Base-by-base conservation (phyloP, 2,113 vertebrate species). In the Entelurus aequoreus region DNA sequence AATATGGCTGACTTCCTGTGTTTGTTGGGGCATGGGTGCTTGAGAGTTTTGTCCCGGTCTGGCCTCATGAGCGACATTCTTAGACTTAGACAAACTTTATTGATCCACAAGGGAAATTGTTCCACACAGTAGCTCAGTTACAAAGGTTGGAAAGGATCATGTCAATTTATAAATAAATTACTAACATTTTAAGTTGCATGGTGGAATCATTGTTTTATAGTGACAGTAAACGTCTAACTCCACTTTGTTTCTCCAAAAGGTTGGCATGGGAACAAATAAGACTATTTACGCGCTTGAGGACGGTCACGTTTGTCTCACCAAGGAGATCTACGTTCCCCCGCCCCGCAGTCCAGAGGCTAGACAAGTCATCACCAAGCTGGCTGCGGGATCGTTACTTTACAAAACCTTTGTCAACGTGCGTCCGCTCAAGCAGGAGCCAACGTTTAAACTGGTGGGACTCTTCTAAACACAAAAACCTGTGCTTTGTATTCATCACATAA, bases 331-430 rank as follows among this genome's bases (percentile, higher is more conserved):
- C 0, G 2, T 97, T 35, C 94, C 96, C 1, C 66, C 3, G 0
- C 95, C 96, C 1, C 90, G 83, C 47, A 89, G 90, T 76, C 14
- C 1, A 0, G 91, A 94, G 67, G 87, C 81, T 55, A 66, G 71
- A 11, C 72, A 88, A 1, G 55, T 95, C 59, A 92, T 97, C 79
- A 83, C 88, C 65, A 91, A 65, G 6, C 90, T 99, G 21, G 94
- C 95, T 1, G 89, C 63, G 69, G 94, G 95, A 28, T 84, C 93
- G 0, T 4, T 99, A 40, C 92, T 99, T 40, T 98, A 98, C 69
- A 99, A 99, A 86, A 95, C 95, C 46, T 99, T 98, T 38, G 90
- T 99, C 77, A 97, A 69, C 0, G 82, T 98, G 7, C 36, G 95
- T 63, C 95, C 96, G 11, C 75, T 83, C 42, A 85, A 88, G 16